These are phyloP conservation scores for Ovis aries DNA, from an alignment of 2,113 vertebrate species.

Conservation along the genomic window ARS-UI_Ramb_v3.0 NC_056068.1:60518001-60518500, in stretches of 20 bases:
- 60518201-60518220: slow-evolving; percentile 4
- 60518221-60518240: neutral
- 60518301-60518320: neutral
- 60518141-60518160: neutral
- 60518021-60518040: neutral
- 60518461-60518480: neutral
- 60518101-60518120: neutral
- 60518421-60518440: neutral
- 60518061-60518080: neutral
- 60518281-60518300: neutral
- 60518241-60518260: neutral
- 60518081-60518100: slow-evolving; percentile 34
- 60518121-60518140: neutral
- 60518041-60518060: neutral
- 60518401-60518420: neutral
- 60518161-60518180: slow-evolving; percentile 23
- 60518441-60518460: neutral
- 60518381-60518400: neutral
- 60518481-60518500: neutral
- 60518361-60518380: neutral
- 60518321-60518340: neutral
- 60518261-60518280: neutral
- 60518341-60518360: neutral
- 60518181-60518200: neutral
- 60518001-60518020: slow-evolving; percentile 17